These are phyloP conservation scores for Sesamia nonagrioides DNA, from an alignment of 1,140 invertebrate species.

Conservation along the genomic window DNA sequence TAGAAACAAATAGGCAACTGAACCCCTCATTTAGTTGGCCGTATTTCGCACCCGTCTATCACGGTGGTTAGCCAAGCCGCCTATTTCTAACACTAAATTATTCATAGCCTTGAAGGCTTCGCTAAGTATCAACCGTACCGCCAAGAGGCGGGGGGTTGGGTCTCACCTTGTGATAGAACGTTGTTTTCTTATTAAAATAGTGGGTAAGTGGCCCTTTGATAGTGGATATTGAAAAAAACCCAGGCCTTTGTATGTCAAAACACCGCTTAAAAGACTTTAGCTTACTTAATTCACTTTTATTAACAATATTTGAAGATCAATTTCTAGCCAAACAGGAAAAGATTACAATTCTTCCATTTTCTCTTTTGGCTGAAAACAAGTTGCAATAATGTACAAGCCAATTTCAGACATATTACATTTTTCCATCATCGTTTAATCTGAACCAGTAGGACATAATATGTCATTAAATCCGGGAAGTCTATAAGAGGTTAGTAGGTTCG, in stretches of 20 bases:
- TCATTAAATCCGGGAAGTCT: background rate
- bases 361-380: too few relatives aligned
- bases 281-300: too few relatives aligned
- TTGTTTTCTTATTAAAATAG: conserved; percentile 11
- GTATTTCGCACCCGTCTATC: conserved; percentile 50
- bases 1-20: conserved; percentile 18
- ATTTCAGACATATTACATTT: background rate
- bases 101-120: conserved; percentile 67
- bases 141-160: conserved; percentile 42
- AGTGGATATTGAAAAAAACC: background rate
- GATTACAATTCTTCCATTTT: too few relatives aligned
- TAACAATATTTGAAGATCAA: too few relatives aligned
- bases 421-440: conserved; percentile 6
- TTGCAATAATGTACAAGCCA: too few relatives aligned
- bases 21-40: conserved; percentile 37
- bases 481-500: background rate
- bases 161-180: conserved; percentile 49
- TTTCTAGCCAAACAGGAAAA: background rate
- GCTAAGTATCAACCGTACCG: conserved; percentile 61
- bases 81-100: conserved; percentile 75
- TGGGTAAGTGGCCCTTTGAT: background rate
- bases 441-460: background rate
- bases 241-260: too few relatives aligned
- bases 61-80: conserved; percentile 57
- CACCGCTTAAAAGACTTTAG: too few relatives aligned